Evolutionary conservation across 1,140 invertebrate species (phyloP), one percentile per base, ranked within the genome.

Genomic region (Cyrtorhinus lividipennis): DNA sequence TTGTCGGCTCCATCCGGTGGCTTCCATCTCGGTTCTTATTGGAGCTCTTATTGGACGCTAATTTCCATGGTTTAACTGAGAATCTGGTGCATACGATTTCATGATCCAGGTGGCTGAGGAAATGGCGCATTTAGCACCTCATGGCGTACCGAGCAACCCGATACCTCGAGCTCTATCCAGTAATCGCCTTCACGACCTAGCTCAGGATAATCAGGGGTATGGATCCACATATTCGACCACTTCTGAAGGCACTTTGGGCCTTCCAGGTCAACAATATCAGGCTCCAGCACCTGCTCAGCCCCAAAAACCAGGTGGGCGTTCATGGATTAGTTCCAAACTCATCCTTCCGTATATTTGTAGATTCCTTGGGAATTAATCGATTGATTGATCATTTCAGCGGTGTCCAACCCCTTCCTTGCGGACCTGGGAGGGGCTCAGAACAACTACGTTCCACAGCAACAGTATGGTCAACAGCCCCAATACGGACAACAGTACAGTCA

Each of bases 71-170:
- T n/a, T n/a, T n/a, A n/a, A n/a, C n/a, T n/a, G n/a, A n/a, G n/a
- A n/a, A n/a, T n/a, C n/a, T n/a, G n/a, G n/a, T n/a, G n/a, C n/a
- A n/a, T n/a, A n/a, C n/a, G n/a, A n/a, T n/a, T n/a, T n/a, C n/a
- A 38, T 53, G 10, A 13, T 53, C 2, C 24, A 83, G 76, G 85
- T 89, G 24, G 83, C 89, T 1, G 88, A 92, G 70, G 90, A 89
- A 67, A 90, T 86, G 3, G 81, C 83, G 24, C 90, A 94, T 73
- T 77, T 96, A 68, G 93, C 92, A 18, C 94, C 94, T 0, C 92
- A 96, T 71, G 94, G 94, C 5, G 93, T 98, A 20, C 93, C 93
- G n/a, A 90, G 90, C 67, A 91, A 90, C 76, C 90, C 88, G 0
- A 87, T 95, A 69, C 90, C 91, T 0, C 79, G 91, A 62, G 90